Base-by-base conservation (phyloP, 64 coral and sea anemone genomes). In the Montipora cactus region DNA sequence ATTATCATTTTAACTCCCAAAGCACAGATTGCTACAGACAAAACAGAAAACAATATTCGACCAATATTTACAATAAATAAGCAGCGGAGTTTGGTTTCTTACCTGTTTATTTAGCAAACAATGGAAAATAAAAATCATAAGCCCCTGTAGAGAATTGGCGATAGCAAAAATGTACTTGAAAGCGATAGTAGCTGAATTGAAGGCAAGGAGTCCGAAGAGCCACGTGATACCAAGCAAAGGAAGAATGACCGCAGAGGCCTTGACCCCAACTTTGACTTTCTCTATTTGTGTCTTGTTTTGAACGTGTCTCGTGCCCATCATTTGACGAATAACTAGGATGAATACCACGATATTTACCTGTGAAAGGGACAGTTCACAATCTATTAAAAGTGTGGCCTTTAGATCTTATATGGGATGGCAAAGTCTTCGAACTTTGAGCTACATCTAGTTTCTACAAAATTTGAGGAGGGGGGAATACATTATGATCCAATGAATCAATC, bases 191-290 rank as follows among this genome's bases (percentile, higher is more conserved):
- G 73, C 73, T 7, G 91, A 67, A 52, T 44, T 93, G 74, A 93
- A 87, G 70, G 52, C 49, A 1, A 93, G 61, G 18, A 93, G 74
- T 5, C 91, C 91, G 47, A 93, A 93, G 21, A 93, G 15, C 91
- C 91, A 93, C 81, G 91, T 87, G 91, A 93, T 68, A 4, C 91
- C 91, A 48, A 93, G 91, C 49, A 93, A 87, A 3, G 91, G 91
- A 87, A 93, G 91, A 13, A 93, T 75, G 46, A 93, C 58, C 44
- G 91, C 91, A 23, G 91, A 68, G 62, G 91, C 91, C 82, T 93
- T 93, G 91, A 93, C 74, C 1, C 81, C 91, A 83, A 77, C 80
- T 58, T 84, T 83, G 12, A 93, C 19, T 72, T 93, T 93, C 7
- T 87, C 83, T 12, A 87, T 22, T 87, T 76, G 91, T 76, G 91